Evolutionary conservation across 2,113 vertebrate genomes (phyloP).

Genomic region (cattle (Bos taurus)): ARS-UCD2.0 NC_037341.1:20939001-20939500

Average conservation of each 20-base stretch:
- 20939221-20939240: not conserved
- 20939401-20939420: not conserved
- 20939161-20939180: not conserved
- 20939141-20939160: not conserved
- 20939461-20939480: not conserved
- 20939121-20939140: not conserved
- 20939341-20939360: not conserved
- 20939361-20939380: fast-evolving
- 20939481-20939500: not conserved
- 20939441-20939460: not conserved
- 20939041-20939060: not conserved
- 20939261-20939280: not conserved
- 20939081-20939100: not conserved
- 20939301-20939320: not conserved
- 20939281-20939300: not conserved
- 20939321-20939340: not conserved
- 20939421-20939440: not conserved
- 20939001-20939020: not conserved
- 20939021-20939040: not conserved
- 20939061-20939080: not conserved
- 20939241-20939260: not conserved
- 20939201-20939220: not conserved
- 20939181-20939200: not conserved
- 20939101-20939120: not conserved
- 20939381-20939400: not conserved